These are phyloP conservation scores for Proales similis DNA, from an alignment of 1,140 invertebrate genomes.

Conservation along the genomic window DNA sequence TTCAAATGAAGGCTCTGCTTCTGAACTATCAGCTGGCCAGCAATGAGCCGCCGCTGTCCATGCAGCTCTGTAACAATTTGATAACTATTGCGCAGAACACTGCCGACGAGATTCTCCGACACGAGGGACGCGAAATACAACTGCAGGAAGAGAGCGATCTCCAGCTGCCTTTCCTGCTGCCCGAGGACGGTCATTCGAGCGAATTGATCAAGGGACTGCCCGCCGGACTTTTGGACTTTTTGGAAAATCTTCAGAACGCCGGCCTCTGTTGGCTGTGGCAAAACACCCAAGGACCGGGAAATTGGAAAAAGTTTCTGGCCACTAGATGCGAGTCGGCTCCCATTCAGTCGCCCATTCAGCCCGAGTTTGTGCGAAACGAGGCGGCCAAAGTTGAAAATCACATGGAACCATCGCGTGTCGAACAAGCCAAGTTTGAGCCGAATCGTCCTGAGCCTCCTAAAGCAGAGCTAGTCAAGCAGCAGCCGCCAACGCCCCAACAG, in stretches of 20 bases:
- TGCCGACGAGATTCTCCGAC: conserved; percentile 78
- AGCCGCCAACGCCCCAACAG: neutral
- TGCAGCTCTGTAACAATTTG: conserved; percentile 50
- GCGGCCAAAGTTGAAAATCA: too few relatives aligned
- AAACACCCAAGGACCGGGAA: conserved; percentile 3
- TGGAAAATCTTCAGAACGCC: conserved; percentile 73
- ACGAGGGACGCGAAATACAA: conserved; percentile 75
- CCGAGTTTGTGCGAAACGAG: too few relatives aligned
- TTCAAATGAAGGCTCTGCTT: conserved; percentile 71
- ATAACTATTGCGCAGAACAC: conserved; percentile 78
- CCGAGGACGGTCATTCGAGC: conserved; percentile 95
- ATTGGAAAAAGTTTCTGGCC: conserved; percentile 38
- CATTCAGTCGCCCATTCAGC: too few relatives aligned
- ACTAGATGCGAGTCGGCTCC: too few relatives aligned
- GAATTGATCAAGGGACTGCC: conserved; percentile 87
- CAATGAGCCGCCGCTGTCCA: conserved; percentile 57
- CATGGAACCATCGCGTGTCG: too few relatives aligned
- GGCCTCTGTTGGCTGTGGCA: conserved; percentile 47
- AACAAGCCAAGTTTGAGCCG: too few relatives aligned
- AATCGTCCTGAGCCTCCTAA: too few relatives aligned
- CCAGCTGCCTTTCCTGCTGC: conserved; percentile 78
- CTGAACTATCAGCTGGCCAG: conserved; percentile 72
- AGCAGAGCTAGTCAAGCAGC: conserved; percentile 4
- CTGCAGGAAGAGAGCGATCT: conserved; percentile 74
- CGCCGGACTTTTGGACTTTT: conserved; percentile 80